A percentile compares a stretch with the other conserved stretches of the same genome.
Evolutionary conservation across 2,888 invertebrate genomes (phyloP).

Genomic region (Acheta domesticus): DNA sequence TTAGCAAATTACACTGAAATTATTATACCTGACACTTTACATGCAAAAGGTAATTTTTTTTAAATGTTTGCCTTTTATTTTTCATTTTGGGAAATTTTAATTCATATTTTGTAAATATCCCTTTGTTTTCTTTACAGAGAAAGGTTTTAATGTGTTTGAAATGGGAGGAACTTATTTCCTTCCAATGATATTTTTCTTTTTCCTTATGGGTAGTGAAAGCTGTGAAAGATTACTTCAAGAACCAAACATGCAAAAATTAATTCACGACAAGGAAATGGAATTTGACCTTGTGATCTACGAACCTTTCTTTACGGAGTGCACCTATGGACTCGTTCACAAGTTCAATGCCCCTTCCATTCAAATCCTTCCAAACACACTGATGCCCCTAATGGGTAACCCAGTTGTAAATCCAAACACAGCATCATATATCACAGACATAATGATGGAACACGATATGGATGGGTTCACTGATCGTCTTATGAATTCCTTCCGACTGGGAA

Average conservation of each 20-base stretch:
- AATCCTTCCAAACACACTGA: conserved; percentile 45
- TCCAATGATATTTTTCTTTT: background rate
- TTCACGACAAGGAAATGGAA: conserved; percentile 23
- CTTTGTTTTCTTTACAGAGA: background rate
- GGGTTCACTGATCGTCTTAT: background rate
- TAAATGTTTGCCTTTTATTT: background rate
- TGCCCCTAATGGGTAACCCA: background rate
- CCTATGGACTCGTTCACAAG: conserved; percentile 33
- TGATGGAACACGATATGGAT: background rate
- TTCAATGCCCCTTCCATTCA: conserved; percentile 41
- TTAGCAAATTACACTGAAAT: background rate
- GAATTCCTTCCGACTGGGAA: background rate
- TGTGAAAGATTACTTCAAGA: background rate
- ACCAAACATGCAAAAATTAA: conserved; percentile 24
- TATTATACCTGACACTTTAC: background rate
- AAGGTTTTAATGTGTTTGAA: background rate
- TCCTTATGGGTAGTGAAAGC: background rate
- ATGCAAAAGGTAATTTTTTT: no score
- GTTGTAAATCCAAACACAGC: background rate
- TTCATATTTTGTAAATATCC: background rate
- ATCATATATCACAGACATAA: background rate
- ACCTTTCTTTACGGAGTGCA: conserved; percentile 32
- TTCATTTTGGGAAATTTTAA: background rate
- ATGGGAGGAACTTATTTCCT: background rate
- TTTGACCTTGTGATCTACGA: conserved; percentile 34